Evolutionary conservation across 2,888 invertebrate genomes (phyloP).

Genomic region (Thecocarcelia acutangulata): DNA sequence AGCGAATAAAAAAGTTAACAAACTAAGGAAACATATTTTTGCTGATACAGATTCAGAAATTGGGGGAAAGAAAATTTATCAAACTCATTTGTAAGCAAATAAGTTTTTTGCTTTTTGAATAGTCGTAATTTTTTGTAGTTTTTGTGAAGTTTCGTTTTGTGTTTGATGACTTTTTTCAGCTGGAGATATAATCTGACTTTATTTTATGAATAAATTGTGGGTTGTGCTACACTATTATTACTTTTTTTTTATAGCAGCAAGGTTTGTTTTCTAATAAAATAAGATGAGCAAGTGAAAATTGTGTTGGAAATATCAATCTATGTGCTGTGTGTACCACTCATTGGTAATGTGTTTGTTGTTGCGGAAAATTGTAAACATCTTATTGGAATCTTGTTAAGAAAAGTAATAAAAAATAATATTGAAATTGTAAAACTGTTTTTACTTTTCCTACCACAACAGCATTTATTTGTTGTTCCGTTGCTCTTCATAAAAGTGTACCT

Average conservation of each 20-base stretch:
- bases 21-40: slow-evolving; percentile 20
- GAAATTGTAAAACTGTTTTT: too few species aligned
- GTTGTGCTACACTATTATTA: slow-evolving; percentile 1
- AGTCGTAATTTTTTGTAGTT: not conserved
- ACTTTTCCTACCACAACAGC: too few species aligned
- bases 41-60: slow-evolving; percentile 41
- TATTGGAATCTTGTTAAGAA: slow-evolving; percentile 53
- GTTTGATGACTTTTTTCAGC: slow-evolving; percentile 6
- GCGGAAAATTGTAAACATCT: slow-evolving; percentile 56
- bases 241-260: not conserved
- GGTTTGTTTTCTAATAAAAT: slow-evolving; percentile 1
- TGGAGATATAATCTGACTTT: slow-evolving; percentile 22
- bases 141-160: not conserved
- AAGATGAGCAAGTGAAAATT: slow-evolving; percentile 45
- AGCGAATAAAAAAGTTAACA: not conserved
- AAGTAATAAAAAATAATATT: not conserved
- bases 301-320: not conserved
- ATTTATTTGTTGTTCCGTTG: too few species aligned
- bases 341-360: slow-evolving; percentile 30
- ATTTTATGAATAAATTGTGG: not conserved
- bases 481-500: too few species aligned
- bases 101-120: too few species aligned
- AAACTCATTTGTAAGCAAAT: slow-evolving; percentile 15
- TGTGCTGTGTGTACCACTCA: slow-evolving; percentile 6
- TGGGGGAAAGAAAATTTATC: slow-evolving; percentile 31